Base-by-base conservation (phyloP, 2,797 vertebrate species). In the Mus caroli region DNA sequence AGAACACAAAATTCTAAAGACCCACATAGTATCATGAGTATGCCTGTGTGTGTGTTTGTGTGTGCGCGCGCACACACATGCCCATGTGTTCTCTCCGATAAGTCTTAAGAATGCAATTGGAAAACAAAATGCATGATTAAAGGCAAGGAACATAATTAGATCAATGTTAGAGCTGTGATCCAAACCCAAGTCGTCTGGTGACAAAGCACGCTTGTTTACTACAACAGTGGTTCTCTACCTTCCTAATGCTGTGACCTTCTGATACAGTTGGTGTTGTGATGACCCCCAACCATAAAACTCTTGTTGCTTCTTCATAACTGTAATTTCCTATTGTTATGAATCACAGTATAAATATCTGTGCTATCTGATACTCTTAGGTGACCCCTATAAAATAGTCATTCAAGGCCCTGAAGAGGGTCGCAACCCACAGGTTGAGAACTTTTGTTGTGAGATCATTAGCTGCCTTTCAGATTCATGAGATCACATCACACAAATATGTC, bases 361-460 rank as follows among this genome's bases (percentile, higher is more conserved):
- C 64, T 34, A 10, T 40, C 24, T 8, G 37, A 28, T 31, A 40
- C 26, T 84, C 82, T 62, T 84, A 46, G 15, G 58, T 28, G 6
- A 64, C n/a, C 24, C 71, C 10, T 75, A 7, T 26, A 24, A 40
- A 60, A 82, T 14, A 14, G 15, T 62, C 80, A 62, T 12, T 62
- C 26, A 20, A 12, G 4, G 26, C 26, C 37, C 56, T 0, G 31
- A 62, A 46, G 1, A 50, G 56, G 2, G 8, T 6, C 14, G 5
- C 0, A 0, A 84, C 10, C 9, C 43, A 50, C 83, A 85, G 12
- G 28, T 22, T 67, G 83, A 67, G 60, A 85, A 64, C 31, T 5
- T 34, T 19, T 64, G 6, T 43, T 13, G 28, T 50, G 31, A 96
- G 79, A 89, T 88, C 84, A 90, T 92, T 87, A 94, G 78, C 15